Conservation (phyloP, 2,113 vertebrate genomes). For the Oncorhynchus nerka region DNA sequence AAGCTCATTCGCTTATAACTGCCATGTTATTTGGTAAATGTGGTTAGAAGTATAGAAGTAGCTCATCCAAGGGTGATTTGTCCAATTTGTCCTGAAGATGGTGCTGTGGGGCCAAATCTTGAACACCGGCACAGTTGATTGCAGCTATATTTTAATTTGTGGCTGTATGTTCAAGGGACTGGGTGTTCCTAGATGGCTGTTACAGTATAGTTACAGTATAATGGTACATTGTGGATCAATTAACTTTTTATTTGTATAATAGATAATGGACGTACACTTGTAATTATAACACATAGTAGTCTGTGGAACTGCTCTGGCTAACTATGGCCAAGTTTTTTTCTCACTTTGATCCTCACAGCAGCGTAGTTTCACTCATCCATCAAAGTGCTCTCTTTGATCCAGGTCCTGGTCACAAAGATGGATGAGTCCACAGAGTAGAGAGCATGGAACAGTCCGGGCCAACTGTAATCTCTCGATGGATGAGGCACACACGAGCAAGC, state of each 20-base stretch:
- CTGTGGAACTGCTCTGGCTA: neutral
- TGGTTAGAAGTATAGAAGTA: too few species aligned
- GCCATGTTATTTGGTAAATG: too few species aligned
- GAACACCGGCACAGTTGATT: too few species aligned
- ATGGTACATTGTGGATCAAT: too few species aligned
- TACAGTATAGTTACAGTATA: neutral
- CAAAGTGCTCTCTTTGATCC: neutral
- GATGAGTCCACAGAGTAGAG: slow-evolving; percentile 1
- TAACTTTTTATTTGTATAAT: neutral
- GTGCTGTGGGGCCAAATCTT: too few species aligned
- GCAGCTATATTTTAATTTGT: too few species aligned
- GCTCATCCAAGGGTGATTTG: too few species aligned
- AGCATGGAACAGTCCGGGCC: neutral
- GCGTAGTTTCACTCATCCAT: neutral
- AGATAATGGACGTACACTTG: neutral
- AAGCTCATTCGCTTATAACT: too few species aligned
- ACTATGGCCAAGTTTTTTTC: neutral
- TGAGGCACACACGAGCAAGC: neutral
- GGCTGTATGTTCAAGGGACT: too few species aligned
- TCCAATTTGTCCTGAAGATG: too few species aligned
- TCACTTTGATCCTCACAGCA: neutral
- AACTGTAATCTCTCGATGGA: neutral
- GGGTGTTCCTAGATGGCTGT: neutral
- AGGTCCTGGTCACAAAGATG: neutral
- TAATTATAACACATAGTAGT: neutral